phyloP scores from a whole-genome alignment of 2,888 invertebrate genomes.

The Phengaris arion region DNA sequence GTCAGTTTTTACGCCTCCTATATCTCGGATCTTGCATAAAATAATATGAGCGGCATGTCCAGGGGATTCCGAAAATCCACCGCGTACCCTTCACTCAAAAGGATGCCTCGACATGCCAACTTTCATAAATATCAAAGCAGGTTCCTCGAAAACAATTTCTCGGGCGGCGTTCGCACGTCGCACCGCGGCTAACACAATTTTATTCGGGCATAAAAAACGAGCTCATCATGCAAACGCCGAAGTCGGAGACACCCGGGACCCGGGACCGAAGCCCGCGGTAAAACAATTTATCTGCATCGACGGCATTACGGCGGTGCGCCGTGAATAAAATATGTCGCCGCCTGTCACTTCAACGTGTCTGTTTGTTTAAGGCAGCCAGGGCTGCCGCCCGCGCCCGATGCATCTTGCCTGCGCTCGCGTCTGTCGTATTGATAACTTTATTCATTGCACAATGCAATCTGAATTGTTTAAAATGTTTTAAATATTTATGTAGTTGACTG shows the following conservation, averaged over 20 bases:
- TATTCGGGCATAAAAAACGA: constrained; percentile 78
- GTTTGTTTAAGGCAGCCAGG: constrained; percentile 43
- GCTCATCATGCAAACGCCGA: constrained; percentile 79
- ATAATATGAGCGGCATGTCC: constrained; percentile 46
- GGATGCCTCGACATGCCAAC: constrained; percentile 61
- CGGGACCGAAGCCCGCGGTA: constrained; percentile 69
- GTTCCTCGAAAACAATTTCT: constrained; percentile 71
- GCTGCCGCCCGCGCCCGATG: constrained; percentile 40
- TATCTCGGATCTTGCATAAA: constrained; percentile 33
- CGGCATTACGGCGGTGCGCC: constrained; percentile 74
- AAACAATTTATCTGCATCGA: constrained; percentile 80
- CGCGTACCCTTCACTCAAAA: constrained; percentile 65
- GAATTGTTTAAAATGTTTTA: constrained; percentile 5
- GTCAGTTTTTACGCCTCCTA: constrained; percentile 42
- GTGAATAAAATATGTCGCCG: constrained; percentile 79
- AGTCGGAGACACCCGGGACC: constrained; percentile 67
- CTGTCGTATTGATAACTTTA: constrained; percentile 22
- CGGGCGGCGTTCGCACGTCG: constrained; percentile 67
- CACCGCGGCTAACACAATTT: constrained; percentile 75
- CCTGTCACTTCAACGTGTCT: constrained; percentile 61
- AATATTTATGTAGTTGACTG: neutral
- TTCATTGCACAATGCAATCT: constrained; percentile 5
- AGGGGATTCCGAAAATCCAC: constrained; percentile 53
- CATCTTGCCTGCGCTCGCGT: constrained; percentile 31
- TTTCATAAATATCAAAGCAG: constrained; percentile 78